These are phyloP conservation scores for Callithrix jacchus DNA, from an alignment of 2,113 vertebrate genomes.

Conservation along the genomic window DNA sequence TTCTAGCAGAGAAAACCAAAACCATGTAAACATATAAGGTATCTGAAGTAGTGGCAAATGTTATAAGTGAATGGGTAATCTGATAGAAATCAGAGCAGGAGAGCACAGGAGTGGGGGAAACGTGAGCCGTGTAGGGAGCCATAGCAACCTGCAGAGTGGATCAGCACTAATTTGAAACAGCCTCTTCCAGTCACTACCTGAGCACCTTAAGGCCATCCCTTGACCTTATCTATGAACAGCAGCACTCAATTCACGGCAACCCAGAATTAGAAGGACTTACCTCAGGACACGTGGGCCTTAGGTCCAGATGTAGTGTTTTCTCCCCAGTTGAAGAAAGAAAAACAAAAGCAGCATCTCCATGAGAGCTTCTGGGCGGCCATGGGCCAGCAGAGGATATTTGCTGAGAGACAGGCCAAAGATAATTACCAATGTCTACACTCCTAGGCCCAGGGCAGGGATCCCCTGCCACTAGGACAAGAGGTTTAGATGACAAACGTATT, in stretches of 20 bases:
- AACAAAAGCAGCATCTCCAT: neutral
- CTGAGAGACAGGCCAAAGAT: neutral
- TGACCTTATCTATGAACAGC: neutral
- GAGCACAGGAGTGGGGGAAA: no score
- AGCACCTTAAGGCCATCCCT: neutral
- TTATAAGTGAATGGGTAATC: neutral
- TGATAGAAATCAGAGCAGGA: neutral
- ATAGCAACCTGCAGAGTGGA: neutral
- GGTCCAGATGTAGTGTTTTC: neutral
- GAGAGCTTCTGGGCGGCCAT: neutral
- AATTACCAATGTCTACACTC: neutral
- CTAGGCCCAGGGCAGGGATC: neutral
- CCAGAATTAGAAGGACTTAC: neutral
- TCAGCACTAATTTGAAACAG: neutral
- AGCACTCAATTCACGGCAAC: neutral
- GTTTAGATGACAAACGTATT: neutral
- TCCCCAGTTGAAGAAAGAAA: neutral
- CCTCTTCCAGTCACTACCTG: neutral
- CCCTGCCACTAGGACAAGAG: neutral
- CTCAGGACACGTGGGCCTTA: neutral
- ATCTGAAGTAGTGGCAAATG: rapidly evolving
- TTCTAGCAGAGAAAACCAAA: neutral
- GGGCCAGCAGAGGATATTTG: neutral
- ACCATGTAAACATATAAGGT: neutral
- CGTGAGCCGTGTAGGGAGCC: neutral